Evolutionary conservation across 2,888 invertebrate species (phyloP).

Genomic region (Callyntrura guangdongensis): DNA sequence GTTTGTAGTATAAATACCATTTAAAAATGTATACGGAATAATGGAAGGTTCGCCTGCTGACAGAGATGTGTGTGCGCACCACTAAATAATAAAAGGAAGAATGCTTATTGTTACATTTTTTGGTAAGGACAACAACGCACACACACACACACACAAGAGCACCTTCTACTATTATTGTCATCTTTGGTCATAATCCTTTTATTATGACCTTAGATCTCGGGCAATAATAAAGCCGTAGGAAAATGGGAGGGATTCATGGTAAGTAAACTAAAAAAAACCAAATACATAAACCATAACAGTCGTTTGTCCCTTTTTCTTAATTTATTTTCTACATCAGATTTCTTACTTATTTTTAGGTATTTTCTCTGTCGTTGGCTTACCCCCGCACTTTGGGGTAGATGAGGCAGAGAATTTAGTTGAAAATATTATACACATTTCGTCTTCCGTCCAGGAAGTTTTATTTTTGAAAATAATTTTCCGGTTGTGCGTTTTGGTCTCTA

Average conservation of each 20-base stretch:
- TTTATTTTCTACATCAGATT: constrained; percentile 42
- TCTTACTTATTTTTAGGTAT: constrained; percentile 29
- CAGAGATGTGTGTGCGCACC: not conserved
- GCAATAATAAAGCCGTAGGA: constrained; percentile 26
- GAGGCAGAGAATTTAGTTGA: not conserved
- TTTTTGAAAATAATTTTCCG: not conserved
- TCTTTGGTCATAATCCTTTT: constrained; percentile 62
- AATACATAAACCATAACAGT: not conserved
- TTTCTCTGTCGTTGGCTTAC: not conserved
- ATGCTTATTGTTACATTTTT: constrained; percentile 39
- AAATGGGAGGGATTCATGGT: not conserved
- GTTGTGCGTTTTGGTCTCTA: not conserved
- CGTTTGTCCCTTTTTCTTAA: constrained; percentile 18
- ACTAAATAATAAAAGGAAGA: constrained; percentile 61
- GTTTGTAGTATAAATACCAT: not conserved
- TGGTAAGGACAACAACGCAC: not conserved
- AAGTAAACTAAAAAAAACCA: not conserved
- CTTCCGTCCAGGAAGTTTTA: not conserved
- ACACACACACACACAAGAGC: not conserved
- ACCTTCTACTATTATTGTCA: constrained; percentile 14
- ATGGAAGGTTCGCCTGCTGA: not conserved
- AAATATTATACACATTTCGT: not conserved
- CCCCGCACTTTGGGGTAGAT: not conserved
- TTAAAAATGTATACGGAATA: not conserved
- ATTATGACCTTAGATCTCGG: constrained; percentile 27